These are phyloP conservation scores for Catamblyrhynchus diadema DNA, from an alignment of 2,797 vertebrate species.

Conservation along the genomic window DNA sequence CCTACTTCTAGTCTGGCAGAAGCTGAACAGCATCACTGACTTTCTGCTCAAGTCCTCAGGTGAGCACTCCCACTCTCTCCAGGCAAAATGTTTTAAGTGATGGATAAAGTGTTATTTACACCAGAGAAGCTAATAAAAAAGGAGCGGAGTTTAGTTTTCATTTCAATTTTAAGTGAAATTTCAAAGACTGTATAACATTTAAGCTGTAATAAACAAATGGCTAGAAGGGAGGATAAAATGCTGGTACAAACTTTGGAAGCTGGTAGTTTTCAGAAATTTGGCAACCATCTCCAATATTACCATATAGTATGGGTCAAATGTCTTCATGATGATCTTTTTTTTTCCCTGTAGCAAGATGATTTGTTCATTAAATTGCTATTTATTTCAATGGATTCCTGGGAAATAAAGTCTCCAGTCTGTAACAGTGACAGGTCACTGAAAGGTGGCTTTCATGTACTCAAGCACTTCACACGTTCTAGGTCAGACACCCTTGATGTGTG, in stretches of 20 bases:
- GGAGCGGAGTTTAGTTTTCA: neutral
- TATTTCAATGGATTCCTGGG: neutral
- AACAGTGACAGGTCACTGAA: neutral
- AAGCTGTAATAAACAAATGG: neutral
- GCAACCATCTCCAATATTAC: neutral
- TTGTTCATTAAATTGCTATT: neutral
- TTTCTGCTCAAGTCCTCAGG: neutral
- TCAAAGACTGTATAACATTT: neutral
- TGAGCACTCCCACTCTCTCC: neutral
- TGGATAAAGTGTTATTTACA: neutral
- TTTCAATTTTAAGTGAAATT: neutral
- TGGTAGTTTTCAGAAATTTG: neutral
- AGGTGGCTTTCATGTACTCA: neutral
- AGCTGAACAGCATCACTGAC: neutral
- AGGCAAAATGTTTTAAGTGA: neutral
- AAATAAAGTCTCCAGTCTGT: neutral
- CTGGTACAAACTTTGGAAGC: neutral
- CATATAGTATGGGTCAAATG: neutral
- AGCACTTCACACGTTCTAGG: neutral
- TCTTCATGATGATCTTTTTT: neutral
- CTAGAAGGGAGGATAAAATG: neutral
- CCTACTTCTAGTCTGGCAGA: neutral
- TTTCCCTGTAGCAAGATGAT: neutral
- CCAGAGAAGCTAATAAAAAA: neutral
- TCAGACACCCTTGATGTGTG: neutral